These are phyloP conservation scores for Dasysyrphus albostriatus DNA, from an alignment of 2,888 invertebrate species.

Conservation along the genomic window DNA sequence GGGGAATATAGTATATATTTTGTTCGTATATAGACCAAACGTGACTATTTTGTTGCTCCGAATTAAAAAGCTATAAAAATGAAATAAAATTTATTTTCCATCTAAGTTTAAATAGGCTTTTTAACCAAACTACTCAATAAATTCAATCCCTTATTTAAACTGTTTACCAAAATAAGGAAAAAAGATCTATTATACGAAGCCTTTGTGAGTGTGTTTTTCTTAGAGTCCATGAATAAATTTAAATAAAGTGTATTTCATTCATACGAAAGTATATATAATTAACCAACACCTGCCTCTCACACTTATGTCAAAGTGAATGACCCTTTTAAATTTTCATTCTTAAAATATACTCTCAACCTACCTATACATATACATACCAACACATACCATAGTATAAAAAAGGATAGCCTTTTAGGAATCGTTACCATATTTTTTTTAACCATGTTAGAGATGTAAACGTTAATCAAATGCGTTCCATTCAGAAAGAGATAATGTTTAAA, in stretches of 20 bases:
- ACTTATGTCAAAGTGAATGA: not conserved
- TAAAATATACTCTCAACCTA: not conserved
- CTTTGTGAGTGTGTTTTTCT: not conserved
- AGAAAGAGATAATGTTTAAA: conserved; percentile 59
- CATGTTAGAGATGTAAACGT: conserved; percentile 27
- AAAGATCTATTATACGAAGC: not conserved
- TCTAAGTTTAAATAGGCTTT: not conserved
- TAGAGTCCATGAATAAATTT: conserved; percentile 35
- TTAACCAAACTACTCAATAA: conserved; percentile 13
- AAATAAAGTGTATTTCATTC: conserved; percentile 15
- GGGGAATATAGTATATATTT: not conserved
- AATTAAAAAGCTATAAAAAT: conserved; percentile 14
- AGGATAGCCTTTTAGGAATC: not conserved
- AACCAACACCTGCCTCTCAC: conserved; percentile 9
- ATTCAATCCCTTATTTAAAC: not conserved
- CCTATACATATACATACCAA: not conserved
- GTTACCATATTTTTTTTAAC: not conserved
- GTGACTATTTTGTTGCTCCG: not conserved
- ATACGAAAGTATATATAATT: conserved; percentile 15
- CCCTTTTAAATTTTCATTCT: not conserved
- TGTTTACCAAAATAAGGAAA: not conserved
- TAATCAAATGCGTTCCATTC: conserved; percentile 64
- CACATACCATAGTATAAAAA: not conserved
- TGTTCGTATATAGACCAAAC: not conserved
- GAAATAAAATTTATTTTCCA: not conserved